Conservation (phyloP, 30 jellyfish, hydroid and myxozoan species). For the Catostylus mosaicus region DNA sequence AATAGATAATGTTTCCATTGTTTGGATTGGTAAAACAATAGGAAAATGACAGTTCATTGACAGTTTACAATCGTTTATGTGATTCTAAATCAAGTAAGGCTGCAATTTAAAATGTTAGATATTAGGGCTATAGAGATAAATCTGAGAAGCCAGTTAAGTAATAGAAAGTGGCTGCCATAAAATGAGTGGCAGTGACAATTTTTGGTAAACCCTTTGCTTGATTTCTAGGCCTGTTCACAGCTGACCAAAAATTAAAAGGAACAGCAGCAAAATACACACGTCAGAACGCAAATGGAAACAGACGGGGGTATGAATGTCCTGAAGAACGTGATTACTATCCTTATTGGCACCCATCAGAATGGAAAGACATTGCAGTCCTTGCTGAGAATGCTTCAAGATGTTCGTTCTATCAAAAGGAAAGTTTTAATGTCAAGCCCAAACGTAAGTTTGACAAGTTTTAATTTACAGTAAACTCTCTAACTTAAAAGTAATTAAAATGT, state of each 20-base stretch:
- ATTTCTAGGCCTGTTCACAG: constrained; percentile 88
- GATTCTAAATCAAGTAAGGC: no score
- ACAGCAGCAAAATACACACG: constrained; percentile 84
- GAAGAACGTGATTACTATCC: constrained; percentile 98
- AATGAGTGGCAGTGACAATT: no score
- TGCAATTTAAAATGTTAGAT: no score
- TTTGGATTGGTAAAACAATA: no score
- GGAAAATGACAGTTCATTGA: no score
- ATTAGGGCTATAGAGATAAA: no score
- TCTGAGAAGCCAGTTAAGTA: no score
- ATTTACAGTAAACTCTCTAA: not conserved
- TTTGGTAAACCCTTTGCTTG: no score
- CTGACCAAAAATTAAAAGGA: constrained; percentile 78
- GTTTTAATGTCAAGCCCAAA: constrained; percentile 87
- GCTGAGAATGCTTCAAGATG: constrained; percentile 90
- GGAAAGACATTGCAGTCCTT: constrained; percentile 96
- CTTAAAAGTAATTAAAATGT: no score
- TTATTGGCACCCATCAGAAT: constrained; percentile 97
- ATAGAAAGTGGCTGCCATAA: no score
- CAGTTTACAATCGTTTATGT: no score
- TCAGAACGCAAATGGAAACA: constrained; percentile 89
- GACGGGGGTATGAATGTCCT: constrained; percentile 98
- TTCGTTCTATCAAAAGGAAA: constrained; percentile 70
- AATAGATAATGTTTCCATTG: no score
- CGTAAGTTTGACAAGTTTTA: constrained; percentile 33